These are phyloP conservation scores for Tapirus terrestris DNA, from an alignment of 2,113 vertebrate species.

Conservation along the genomic window DNA sequence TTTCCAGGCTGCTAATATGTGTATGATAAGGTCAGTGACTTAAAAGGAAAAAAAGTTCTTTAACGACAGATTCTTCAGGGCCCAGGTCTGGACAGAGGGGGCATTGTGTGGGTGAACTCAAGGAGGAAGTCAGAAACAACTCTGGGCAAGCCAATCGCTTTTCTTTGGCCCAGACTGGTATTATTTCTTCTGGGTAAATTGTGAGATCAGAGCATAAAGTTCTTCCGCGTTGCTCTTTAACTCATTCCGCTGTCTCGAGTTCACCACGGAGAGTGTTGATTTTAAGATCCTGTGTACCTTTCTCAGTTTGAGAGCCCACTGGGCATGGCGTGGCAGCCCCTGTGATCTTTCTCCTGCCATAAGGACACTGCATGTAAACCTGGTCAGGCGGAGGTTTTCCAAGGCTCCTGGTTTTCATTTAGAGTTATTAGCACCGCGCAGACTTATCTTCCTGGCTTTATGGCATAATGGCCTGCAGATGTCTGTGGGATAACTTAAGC, in stretches of 20 bases:
- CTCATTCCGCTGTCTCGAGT: not conserved
- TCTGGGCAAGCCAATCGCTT: not conserved
- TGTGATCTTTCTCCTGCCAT: slow-evolving; percentile 34
- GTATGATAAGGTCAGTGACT: slow-evolving; percentile 61
- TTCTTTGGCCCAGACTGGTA: slow-evolving; percentile 59
- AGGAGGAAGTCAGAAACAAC: slow-evolving; percentile 43
- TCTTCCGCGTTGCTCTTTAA: not conserved
- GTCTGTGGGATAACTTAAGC: slow-evolving; percentile 68
- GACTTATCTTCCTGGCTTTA: slow-evolving; percentile 74
- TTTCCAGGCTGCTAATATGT: slow-evolving; percentile 56
- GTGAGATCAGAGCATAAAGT: slow-evolving; percentile 18
- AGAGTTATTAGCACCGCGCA: slow-evolving; percentile 74
- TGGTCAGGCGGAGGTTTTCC: slow-evolving; percentile 54
- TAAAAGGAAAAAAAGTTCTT: slow-evolving; percentile 1
- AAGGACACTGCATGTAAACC: not conserved
- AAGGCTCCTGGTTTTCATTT: slow-evolving; percentile 81
- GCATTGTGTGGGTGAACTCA: slow-evolving; percentile 36
- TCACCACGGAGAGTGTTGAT: slow-evolving; percentile 31
- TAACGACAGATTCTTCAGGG: not conserved
- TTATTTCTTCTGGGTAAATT: slow-evolving; percentile 65
- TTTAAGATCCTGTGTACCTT: slow-evolving; percentile 37
- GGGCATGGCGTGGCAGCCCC: not conserved
- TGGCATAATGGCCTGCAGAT: slow-evolving; percentile 80
- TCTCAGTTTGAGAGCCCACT: not conserved
- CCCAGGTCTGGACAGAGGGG: slow-evolving; percentile 29